phyloP scores from a whole-genome alignment of 2,797 vertebrate genomes.

The Melanotaenia pygmaea region DNA sequence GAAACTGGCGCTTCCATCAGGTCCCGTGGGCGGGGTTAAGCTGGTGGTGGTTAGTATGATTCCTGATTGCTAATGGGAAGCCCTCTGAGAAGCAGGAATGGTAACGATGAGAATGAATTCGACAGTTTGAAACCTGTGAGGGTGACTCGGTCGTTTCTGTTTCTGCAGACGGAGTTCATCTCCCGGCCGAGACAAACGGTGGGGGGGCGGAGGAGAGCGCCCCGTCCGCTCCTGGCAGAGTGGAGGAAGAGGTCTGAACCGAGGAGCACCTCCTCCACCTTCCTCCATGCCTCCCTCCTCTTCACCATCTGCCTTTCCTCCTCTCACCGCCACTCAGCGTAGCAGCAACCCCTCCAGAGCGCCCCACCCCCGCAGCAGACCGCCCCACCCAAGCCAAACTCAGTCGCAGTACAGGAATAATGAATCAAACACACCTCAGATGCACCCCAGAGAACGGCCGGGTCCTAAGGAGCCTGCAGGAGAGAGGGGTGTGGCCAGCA shows the following conservation, averaged over 20 bases:
- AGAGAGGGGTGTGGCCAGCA: slow-evolving; percentile 14
- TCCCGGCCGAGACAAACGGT: slow-evolving; percentile 88
- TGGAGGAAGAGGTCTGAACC: slow-evolving; percentile 42
- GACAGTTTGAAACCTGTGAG: no score
- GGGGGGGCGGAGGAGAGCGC: slow-evolving; percentile 74
- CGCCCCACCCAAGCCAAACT: slow-evolving; percentile 48
- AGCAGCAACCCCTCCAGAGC: slow-evolving; percentile 65
- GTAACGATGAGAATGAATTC: no score
- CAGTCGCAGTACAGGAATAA: slow-evolving; percentile 59
- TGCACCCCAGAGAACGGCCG: slow-evolving; percentile 54
- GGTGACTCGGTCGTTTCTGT: not conserved
- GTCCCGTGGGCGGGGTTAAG: no score
- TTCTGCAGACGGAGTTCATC: slow-evolving; percentile 82
- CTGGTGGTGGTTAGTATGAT: no score
- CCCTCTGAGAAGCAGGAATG: no score
- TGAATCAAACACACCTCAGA: slow-evolving; percentile 42
- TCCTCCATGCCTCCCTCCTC: slow-evolving; percentile 49
- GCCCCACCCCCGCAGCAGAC: slow-evolving; percentile 66
- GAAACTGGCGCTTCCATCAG: no score
- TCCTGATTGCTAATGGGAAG: no score
- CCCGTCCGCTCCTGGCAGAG: slow-evolving; percentile 79
- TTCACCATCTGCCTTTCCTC: slow-evolving; percentile 68
- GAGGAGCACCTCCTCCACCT: slow-evolving; percentile 51
- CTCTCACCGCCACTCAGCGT: slow-evolving; percentile 53
- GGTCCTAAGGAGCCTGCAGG: slow-evolving; percentile 29